Conservation (phyloP, 2,888 invertebrate species). For the Pollenia angustigena region DNA sequence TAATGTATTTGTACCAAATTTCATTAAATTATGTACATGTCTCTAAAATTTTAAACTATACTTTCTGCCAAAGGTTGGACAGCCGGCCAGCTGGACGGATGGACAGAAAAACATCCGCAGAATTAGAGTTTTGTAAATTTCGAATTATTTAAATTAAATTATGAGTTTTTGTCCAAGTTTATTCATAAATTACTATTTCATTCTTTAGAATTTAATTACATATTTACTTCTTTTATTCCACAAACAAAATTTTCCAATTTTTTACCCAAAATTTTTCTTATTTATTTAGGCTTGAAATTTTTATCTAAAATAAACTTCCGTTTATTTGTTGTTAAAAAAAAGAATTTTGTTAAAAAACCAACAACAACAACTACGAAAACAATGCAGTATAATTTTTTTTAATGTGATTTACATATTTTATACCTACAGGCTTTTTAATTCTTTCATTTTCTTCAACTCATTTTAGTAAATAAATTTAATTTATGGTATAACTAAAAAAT, state of each 20-base stretch:
- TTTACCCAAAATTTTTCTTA: neutral
- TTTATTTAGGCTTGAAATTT: constrained; percentile 37
- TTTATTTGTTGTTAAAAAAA: constrained; percentile 13
- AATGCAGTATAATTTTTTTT: too few relatives aligned
- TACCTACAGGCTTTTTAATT: neutral
- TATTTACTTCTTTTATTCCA: neutral
- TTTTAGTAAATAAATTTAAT: constrained; percentile 34
- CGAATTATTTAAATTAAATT: too few relatives aligned
- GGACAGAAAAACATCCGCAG: too few relatives aligned
- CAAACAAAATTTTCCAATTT: neutral
- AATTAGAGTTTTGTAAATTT: too few relatives aligned
- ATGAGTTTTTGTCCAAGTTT: too few relatives aligned
- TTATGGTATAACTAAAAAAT: constrained; percentile 10
- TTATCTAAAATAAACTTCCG: constrained; percentile 47
- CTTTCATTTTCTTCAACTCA: constrained; percentile 12
- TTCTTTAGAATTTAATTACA: neutral
- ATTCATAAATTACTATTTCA: too few relatives aligned
- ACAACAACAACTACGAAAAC: too few relatives aligned
- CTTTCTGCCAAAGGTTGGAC: too few relatives aligned
- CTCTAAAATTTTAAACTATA: too few relatives aligned
- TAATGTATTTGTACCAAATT: too few relatives aligned
- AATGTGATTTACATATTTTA: neutral
- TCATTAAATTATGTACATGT: too few relatives aligned
- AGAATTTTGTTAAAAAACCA: neutral
- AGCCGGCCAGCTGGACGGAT: too few relatives aligned